phyloP scores from a whole-genome alignment of 2,888 invertebrate species.

The Aphidoletes aphidimyza region DNA sequence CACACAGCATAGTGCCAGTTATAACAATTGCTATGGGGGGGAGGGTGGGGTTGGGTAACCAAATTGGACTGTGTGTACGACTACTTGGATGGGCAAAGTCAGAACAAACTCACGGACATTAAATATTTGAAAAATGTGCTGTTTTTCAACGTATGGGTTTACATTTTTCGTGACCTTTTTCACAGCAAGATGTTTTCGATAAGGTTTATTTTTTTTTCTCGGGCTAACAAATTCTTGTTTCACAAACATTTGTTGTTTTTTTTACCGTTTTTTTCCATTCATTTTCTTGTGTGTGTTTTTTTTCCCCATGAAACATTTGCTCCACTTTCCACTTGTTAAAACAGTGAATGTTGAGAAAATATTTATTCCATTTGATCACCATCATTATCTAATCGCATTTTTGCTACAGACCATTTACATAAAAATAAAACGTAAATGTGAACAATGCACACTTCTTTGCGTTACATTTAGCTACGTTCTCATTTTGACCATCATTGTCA shows the following conservation, averaged over 20 bases:
- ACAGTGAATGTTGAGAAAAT: not conserved
- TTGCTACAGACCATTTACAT: not conserved
- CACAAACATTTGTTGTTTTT: not conserved
- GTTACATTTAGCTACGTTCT: not conserved
- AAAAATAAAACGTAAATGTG: not conserved
- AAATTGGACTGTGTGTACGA: no score
- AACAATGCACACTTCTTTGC: not conserved
- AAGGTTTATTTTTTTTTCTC: not conserved
- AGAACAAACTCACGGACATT: slow-evolving; percentile 6
- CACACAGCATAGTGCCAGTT: no score
- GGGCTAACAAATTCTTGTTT: not conserved
- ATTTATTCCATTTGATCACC: not conserved
- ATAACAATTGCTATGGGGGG: slow-evolving; percentile 30
- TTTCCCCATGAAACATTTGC: not conserved
- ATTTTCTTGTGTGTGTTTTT: no score
- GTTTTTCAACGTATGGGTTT: not conserved
- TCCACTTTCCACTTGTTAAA: not conserved
- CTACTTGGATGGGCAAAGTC: not conserved
- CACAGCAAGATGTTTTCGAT: not conserved
- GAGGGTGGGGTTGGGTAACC: no score
- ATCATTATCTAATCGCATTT: slow-evolving; percentile 33
- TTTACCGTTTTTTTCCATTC: not conserved
- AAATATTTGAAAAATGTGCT: slow-evolving; percentile 42
- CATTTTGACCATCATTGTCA: no score
- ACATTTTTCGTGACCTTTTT: slow-evolving; percentile 32